Percentiles rank a stretch among this genome's conserved stretches.
phyloP scores from a whole-genome alignment of 1,140 invertebrate species.

The Dendroctonus valens region DNA sequence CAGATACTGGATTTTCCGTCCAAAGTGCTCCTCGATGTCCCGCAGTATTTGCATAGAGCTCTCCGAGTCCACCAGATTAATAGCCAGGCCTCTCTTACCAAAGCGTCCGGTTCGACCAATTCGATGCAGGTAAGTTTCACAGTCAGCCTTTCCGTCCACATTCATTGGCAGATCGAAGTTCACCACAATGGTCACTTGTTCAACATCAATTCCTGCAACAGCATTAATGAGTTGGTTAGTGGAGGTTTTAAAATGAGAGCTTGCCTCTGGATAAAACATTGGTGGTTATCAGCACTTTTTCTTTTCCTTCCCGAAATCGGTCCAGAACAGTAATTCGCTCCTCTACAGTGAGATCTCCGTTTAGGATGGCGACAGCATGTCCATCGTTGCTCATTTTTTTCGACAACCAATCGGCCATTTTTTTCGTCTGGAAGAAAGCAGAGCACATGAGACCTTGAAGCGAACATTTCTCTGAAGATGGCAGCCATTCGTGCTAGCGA shows the following conservation, averaged over 20 bases:
- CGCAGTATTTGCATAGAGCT: slow-evolving; percentile 70
- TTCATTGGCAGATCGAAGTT: slow-evolving; percentile 97
- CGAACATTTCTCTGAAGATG: too few species aligned
- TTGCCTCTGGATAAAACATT: slow-evolving; percentile 84
- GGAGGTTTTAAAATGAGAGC: slow-evolving; percentile 1
- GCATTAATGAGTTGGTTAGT: not conserved
- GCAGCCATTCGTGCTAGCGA: not conserved
- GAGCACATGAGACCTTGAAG: not conserved
- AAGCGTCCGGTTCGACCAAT: slow-evolving; percentile 96
- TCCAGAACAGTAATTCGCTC: slow-evolving; percentile 92
- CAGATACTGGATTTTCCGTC: slow-evolving; percentile 76
- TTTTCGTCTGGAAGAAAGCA: slow-evolving; percentile 68
- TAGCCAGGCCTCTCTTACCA: slow-evolving; percentile 92
- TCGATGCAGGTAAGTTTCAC: slow-evolving; percentile 95
- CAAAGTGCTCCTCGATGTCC: slow-evolving; percentile 89
- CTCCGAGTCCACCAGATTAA: slow-evolving; percentile 85
- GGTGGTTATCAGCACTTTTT: slow-evolving; percentile 97
- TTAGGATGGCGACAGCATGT: slow-evolving; percentile 90
- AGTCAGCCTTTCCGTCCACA: slow-evolving; percentile 76
- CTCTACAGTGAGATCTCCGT: slow-evolving; percentile 88
- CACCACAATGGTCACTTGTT: slow-evolving; percentile 96
- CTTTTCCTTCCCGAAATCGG: slow-evolving; percentile 84
- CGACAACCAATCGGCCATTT: slow-evolving; percentile 86
- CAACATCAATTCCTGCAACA: slow-evolving; percentile 86
- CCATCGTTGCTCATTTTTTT: slow-evolving; percentile 87